Percentiles rank a stretch among this genome's conserved stretches.
Conservation (phyloP, 2,888 invertebrate genomes). For the Drosophila tripunctata region DNA sequence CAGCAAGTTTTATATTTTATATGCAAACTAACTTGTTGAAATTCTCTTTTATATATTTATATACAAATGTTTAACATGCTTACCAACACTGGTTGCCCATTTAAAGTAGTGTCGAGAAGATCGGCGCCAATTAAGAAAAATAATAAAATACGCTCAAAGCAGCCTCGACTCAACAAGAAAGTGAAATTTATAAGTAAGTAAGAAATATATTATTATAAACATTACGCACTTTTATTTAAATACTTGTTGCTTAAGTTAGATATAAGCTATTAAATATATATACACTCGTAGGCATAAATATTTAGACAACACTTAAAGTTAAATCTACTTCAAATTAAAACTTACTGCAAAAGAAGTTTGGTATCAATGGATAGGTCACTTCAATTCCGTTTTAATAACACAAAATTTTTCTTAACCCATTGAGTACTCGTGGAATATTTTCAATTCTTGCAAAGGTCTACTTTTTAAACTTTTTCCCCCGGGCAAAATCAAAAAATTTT, state of each 20-base stretch:
- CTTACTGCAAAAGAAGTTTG: too few species aligned
- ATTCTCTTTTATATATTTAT: constrained; percentile 24
- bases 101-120: constrained; percentile 83
- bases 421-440: too few species aligned
- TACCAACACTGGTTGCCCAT: constrained; percentile 18
- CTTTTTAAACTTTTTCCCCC: too few species aligned
- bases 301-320: too few species aligned
- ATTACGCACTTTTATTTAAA: background rate
- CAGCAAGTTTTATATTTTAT: background rate
- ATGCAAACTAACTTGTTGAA: constrained; percentile 20
- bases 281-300: too few species aligned
- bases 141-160: constrained; percentile 92
- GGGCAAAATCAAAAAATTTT: too few species aligned
- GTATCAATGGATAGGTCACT: too few species aligned
- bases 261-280: background rate
- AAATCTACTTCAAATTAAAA: too few species aligned
- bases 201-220: constrained; percentile 1
- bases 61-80: constrained; percentile 35
- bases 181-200: constrained; percentile 96
- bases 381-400: too few species aligned
- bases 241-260: background rate
- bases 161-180: constrained; percentile 89
- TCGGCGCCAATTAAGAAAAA: constrained; percentile 92
- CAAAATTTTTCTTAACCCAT: too few species aligned
- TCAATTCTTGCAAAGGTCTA: too few species aligned